Evolutionary conservation across 2,888 invertebrate genomes (phyloP).

Genomic region (Colostygia pectinataria): DNA sequence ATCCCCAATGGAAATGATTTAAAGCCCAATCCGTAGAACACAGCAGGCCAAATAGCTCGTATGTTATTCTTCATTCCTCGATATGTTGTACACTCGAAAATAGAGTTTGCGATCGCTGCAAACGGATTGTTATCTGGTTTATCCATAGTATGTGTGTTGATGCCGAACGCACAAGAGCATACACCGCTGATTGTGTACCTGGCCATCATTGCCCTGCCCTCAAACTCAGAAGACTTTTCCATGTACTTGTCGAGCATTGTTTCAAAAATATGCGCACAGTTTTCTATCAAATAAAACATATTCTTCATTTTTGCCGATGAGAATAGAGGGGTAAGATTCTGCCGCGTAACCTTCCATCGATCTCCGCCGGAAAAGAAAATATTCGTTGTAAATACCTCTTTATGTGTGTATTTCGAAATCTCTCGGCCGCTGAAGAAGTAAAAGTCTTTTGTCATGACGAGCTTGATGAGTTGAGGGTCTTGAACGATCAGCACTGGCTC

Average conservation of each 20-base stretch:
- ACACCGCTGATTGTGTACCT: conserved; percentile 62
- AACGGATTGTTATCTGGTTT: conserved; percentile 47
- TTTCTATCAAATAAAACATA: conserved; percentile 62
- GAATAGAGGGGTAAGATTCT: conserved; percentile 62
- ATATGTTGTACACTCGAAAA: conserved; percentile 43
- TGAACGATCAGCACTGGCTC: conserved; percentile 59
- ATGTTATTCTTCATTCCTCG: conserved; percentile 43
- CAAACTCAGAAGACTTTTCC: conserved; percentile 33
- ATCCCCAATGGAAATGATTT: conserved; percentile 42
- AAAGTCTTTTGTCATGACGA: conserved; percentile 58
- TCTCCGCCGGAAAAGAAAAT: conserved; percentile 58
- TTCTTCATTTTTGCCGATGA: conserved; percentile 63
- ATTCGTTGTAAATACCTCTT: conserved; percentile 48
- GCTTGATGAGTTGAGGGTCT: conserved; percentile 57
- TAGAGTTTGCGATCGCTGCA: conserved; percentile 41
- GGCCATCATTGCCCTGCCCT: conserved; percentile 44
- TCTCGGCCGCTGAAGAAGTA: conserved; percentile 63
- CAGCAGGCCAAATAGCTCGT: conserved; percentile 53
- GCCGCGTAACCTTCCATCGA: conserved; percentile 60
- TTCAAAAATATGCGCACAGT: conserved; percentile 48
- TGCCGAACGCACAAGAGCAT: conserved; percentile 57
- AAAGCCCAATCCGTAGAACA: conserved; percentile 56
- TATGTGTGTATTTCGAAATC: conserved; percentile 44
- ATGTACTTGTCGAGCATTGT: conserved; percentile 44
- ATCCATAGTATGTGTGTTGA: conserved; percentile 53